phyloP scores from a whole-genome alignment of 2,797 vertebrate genomes.

The Sphenodon punctatus region DNA sequence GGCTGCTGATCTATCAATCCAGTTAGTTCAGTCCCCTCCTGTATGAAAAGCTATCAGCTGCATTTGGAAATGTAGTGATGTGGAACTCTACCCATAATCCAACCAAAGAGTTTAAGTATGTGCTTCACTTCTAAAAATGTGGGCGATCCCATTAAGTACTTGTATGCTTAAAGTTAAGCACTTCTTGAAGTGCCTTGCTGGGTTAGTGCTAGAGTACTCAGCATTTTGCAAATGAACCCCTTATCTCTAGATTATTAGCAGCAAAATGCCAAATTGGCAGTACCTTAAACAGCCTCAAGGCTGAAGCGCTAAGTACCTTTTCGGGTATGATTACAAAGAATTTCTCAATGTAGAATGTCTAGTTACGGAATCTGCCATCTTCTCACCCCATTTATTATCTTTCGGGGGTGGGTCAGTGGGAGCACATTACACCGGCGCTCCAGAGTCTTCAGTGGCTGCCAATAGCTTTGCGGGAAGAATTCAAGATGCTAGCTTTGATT shows the following conservation, averaged over 20 bases:
- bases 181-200: background rate
- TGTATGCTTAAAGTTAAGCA: background rate
- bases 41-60: background rate
- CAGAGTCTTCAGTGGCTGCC: no score
- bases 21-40: no score
- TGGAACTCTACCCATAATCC: background rate
- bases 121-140: background rate
- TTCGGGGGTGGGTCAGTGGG: no score
- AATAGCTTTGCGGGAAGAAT: no score
- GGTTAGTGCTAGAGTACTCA: no score
- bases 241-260: background rate
- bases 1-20: background rate
- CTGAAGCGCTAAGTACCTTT: background rate
- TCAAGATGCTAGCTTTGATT: no score
- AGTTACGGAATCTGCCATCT: no score
- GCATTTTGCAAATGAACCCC: background rate
- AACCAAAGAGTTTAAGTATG: background rate
- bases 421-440: no score
- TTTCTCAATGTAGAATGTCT: background rate
- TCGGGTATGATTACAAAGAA: background rate
- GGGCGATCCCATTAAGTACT: background rate
- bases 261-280: no score
- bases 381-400: no score
- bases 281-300: background rate
- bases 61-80: background rate